Conservation (phyloP, 1,140 invertebrate species). For the Ctenoplectra terminalis region DNA sequence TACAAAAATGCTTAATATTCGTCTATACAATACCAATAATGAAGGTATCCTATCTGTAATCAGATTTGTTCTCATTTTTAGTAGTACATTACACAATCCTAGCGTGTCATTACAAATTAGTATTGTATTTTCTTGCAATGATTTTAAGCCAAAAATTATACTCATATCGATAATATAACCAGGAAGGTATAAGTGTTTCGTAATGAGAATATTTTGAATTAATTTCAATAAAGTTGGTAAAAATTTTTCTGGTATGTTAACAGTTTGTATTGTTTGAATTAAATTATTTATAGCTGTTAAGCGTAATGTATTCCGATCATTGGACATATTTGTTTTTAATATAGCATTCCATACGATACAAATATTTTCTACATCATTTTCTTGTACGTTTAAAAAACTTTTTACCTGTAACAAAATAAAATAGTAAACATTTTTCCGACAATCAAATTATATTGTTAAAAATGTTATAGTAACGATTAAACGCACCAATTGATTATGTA, state of each 20-base stretch:
- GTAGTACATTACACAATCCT: conserved; percentile 52
- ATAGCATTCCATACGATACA: conserved; percentile 63
- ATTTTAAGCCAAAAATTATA: conserved; percentile 53
- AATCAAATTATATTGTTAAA: not conserved
- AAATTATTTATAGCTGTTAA: conserved; percentile 48
- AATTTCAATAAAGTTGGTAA: conserved; percentile 57
- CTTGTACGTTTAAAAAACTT: conserved; percentile 39
- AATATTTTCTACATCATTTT: conserved; percentile 52
- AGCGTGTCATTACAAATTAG: conserved; percentile 53
- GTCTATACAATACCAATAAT: conserved; percentile 68
- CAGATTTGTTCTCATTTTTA: conserved; percentile 63
- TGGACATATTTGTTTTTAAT: conserved; percentile 58
- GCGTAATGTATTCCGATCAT: conserved; percentile 54
- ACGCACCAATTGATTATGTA: conserved; percentile 33
- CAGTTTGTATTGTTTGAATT: conserved; percentile 33
- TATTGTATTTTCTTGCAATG: conserved; percentile 52
- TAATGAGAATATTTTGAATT: conserved; percentile 41
- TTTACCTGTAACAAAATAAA: conserved; percentile 46
- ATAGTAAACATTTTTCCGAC: not conserved
- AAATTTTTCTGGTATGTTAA: conserved; percentile 39
- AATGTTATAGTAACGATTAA: conserved; percentile 6
- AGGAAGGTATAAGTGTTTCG: conserved; percentile 56
- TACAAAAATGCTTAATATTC: conserved; percentile 54
- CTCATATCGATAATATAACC: conserved; percentile 63
- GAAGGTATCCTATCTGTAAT: conserved; percentile 69